phyloP scores from a whole-genome alignment of 2,113 vertebrate species.

The Diadophis punctatus region DNA sequence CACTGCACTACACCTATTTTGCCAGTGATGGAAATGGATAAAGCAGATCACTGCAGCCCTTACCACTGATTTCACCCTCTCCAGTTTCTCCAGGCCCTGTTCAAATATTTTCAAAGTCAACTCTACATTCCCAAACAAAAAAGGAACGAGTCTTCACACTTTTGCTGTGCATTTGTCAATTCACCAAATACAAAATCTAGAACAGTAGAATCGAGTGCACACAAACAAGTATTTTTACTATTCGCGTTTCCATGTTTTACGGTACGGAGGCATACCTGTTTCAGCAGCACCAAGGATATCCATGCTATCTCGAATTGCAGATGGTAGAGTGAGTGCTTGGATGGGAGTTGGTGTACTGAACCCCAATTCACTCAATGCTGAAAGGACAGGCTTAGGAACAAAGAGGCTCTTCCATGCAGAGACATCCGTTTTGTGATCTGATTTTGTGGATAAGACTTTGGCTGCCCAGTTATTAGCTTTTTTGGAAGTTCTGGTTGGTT shows the following conservation, averaged over 20 bases:
- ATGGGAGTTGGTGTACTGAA: constrained; percentile 90
- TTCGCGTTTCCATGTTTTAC: neutral
- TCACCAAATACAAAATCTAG: neutral
- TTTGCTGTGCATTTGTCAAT: neutral
- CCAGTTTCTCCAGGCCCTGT: neutral
- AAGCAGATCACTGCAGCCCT: neutral
- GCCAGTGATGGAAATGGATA: neutral
- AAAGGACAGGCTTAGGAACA: constrained; percentile 82
- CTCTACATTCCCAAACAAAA: neutral
- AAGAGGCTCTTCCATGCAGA: constrained; percentile 89
- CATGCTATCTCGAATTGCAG: constrained; percentile 89
- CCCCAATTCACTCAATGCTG: constrained; percentile 83
- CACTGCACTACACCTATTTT: neutral
- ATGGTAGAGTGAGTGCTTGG: constrained; percentile 85
- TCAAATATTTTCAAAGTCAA: neutral
- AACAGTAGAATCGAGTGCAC: neutral
- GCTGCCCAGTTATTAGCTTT: constrained; percentile 83
- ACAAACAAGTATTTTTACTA: neutral
- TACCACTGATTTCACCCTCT: neutral
- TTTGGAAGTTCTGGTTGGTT: constrained; percentile 54
- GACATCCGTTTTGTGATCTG: constrained; percentile 72
- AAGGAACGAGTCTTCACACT: neutral
- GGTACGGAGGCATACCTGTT: constrained; percentile 76
- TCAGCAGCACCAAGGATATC: constrained; percentile 95
- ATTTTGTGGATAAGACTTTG: constrained; percentile 50